Base-by-base conservation (phyloP, 92 coral and sea anemone species). In the Nematostella vectensis region DNA sequence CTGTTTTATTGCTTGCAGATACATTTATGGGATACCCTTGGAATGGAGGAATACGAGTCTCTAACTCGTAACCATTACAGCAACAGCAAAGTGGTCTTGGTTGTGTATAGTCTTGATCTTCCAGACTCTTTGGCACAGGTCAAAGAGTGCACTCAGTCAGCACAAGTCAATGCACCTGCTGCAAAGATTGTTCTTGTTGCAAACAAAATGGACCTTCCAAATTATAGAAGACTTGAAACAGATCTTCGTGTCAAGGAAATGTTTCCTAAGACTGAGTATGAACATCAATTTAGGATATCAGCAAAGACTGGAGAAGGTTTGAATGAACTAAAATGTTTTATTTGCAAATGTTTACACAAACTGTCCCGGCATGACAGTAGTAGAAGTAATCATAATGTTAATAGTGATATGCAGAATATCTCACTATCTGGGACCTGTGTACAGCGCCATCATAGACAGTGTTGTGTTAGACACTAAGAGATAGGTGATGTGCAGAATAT, bases 121-220 rank as follows among this genome's bases (percentile, higher is more conserved):
- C 45, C 50, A 26, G 17, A 49, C 0, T 79, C 96, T 10, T 40
- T 83, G 1, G 48, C 36, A 0, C 58, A 71, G 8, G 67, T 71
- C 26, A 3, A 10, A 16, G 50, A 31, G 0, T 56, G 45, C 31
- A 29, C 58, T 1, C 1, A 17, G 0, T 54, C 42, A 4, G 94
- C 69, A 3, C 75, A 62, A 36, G 28, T 23, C 2, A 48, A 75
- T 64, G 85, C 74, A 17, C 79, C 77, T 15, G 79, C 81, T 1
- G 88, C 84, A 1, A 47, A 50, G 13, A 50, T 63, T 20, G 56
- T 83, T 49, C 74, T 83, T 15, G 57, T 88, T 16, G 59, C 71
- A 65, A 88, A 83, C 67, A 88, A 88, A 61, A 79, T 74, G 50
- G 96, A 88, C 69, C 33, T 88, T 40, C 70, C 55, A 6, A 64